Evolutionary conservation across 2,888 invertebrate genomes (phyloP).

Genomic region (Luffia ferchaultella): DNA sequence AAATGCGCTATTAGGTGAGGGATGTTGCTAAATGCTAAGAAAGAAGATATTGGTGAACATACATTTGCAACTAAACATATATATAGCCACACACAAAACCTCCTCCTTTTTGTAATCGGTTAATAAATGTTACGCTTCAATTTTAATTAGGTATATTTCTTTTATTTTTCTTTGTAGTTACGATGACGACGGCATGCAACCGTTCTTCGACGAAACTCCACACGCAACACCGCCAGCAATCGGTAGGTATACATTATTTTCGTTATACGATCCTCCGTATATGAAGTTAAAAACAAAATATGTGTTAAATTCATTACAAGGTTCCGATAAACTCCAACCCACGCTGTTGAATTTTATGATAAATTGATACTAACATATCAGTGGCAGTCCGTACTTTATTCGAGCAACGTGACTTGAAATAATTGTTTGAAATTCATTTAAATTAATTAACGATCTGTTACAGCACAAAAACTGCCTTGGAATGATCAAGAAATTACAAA

Average conservation of each 20-base stretch:
- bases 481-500: constrained; percentile 40
- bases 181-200: constrained; percentile 59
- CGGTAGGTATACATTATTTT: constrained; percentile 26
- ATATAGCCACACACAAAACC: too few species aligned
- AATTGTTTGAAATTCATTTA: neutral
- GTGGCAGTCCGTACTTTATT: neutral
- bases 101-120: too few species aligned
- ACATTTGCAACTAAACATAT: too few species aligned
- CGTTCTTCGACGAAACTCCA: constrained; percentile 58
- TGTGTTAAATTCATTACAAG: neutral
- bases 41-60: too few species aligned
- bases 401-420: neutral
- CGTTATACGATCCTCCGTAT: neutral
- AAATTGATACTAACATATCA: neutral
- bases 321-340: neutral
- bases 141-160: too few species aligned
- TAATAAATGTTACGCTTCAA: too few species aligned
- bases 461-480: constrained; percentile 58
- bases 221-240: constrained; percentile 58
- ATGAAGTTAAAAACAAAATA: neutral
- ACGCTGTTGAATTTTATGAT: neutral
- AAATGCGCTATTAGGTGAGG: too few species aligned
- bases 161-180: constrained; percentile 26
- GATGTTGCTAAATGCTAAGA: too few species aligned
- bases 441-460: constrained; percentile 34